These are phyloP conservation scores for Cataglyphis altisquamis DNA, from an alignment of 2,888 invertebrate species.

Conservation along the genomic window DNA sequence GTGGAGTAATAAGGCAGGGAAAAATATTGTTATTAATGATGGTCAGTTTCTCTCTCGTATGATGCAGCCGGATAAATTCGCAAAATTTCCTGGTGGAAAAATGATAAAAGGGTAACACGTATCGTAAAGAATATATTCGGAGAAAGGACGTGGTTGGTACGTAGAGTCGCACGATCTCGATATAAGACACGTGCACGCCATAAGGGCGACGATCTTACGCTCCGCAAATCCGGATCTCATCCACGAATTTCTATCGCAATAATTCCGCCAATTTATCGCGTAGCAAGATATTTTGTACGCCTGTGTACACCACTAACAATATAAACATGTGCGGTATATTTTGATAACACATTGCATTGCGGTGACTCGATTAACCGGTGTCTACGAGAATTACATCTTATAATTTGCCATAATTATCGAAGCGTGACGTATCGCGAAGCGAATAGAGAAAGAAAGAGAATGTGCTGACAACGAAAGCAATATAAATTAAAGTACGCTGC, in stretches of 20 bases:
- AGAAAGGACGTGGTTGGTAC: not conserved
- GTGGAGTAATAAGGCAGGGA: not conserved
- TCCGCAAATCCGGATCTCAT: conserved; percentile 53
- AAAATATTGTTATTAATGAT: conserved; percentile 21
- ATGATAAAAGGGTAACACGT: not conserved
- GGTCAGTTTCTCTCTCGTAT: not conserved
- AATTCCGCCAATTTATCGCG: conserved; percentile 1
- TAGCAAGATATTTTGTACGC: not conserved
- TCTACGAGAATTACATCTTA: conserved; percentile 27
- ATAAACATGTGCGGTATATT: not conserved
- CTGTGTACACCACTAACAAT: not conserved
- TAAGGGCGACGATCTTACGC: conserved; percentile 61
- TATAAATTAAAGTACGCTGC: conserved; percentile 19
- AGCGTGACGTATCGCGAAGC: conserved; percentile 19
- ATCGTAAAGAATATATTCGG: not conserved
- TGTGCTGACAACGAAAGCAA: not conserved
- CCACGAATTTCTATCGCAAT: not conserved
- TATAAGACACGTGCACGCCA: conserved; percentile 63
- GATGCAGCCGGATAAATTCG: conserved; percentile 8
- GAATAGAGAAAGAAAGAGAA: not conserved
- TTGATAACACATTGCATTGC: not conserved
- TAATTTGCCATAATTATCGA: conserved; percentile 19
- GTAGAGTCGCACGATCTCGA: conserved; percentile 37
- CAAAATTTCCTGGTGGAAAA: not conserved
- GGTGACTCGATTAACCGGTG: conserved; percentile 20